Conservation (phyloP, 2,888 invertebrate species). For the Pheosia tremula region DNA sequence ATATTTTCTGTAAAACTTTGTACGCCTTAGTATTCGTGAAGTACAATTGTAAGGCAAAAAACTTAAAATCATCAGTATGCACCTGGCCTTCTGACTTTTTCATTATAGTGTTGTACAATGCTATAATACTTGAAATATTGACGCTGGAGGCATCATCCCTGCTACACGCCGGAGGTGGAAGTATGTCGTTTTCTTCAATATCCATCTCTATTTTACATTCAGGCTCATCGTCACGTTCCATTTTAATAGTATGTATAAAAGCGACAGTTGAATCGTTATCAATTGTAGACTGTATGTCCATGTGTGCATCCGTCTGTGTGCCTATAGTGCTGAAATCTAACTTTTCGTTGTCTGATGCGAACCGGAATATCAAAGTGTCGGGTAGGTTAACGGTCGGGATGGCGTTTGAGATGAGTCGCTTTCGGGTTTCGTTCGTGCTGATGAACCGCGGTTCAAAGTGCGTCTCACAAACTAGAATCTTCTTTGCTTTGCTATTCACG, state of each 20-base stretch:
- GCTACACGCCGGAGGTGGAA: background rate
- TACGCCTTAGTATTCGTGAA: conserved; percentile 25
- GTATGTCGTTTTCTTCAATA: background rate
- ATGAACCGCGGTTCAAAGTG: conserved; percentile 31
- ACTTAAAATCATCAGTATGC: conserved; percentile 16
- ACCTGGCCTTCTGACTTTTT: conserved; percentile 3
- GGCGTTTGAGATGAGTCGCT: conserved; percentile 29
- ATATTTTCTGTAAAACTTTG: conserved; percentile 15
- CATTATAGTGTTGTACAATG: background rate
- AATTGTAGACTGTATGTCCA: background rate
- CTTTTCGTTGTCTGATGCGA: background rate
- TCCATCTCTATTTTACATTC: background rate
- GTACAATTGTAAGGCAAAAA: conserved; percentile 29
- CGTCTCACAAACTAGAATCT: conserved; percentile 28
- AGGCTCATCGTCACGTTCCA: background rate
- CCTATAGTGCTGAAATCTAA: background rate
- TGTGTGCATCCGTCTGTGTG: conserved; percentile 3
- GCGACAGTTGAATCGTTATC: background rate
- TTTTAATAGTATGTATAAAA: background rate
- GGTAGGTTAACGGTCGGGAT: conserved; percentile 37
- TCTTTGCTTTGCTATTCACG: conserved; percentile 10
- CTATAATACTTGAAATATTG: background rate
- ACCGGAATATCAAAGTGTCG: conserved; percentile 6
- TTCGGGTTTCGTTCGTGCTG: conserved; percentile 14
- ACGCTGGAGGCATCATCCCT: background rate